Base-by-base conservation (phyloP, 37 sponge, comb jelly and placozoan genomes). In the Agelas oroides region DNA sequence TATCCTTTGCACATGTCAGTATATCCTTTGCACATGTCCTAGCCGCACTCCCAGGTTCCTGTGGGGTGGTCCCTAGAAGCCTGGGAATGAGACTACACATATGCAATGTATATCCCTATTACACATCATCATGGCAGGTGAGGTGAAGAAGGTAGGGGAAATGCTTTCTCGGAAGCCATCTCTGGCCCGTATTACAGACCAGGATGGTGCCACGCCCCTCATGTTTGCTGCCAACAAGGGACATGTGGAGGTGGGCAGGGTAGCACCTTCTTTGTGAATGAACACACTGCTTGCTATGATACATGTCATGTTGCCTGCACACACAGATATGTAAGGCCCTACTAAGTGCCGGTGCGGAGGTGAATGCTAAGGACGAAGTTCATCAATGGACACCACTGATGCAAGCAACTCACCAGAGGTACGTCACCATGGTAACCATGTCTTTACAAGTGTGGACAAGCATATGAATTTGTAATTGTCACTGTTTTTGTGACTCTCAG, bases 201-300 rank as follows among this genome's bases (percentile, higher is more conserved):
- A 80, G 53, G 90, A 95, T 66, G 96, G 96, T 21, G 94, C 87
- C 76, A 95, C 96, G 2, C 96, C 96, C 34, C 89, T 95, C 46
- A 95, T 95, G 93, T 76, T 75, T 57, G 94, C 96, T 39, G 84
- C 91, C n/a, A 92, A 86, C 71, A 83, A 65, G 56, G 91, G 94
- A 1, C 58, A 90, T 41, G 65, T 39, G 24, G 64, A 92, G 86
- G 91, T 95, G 20, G 39, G 88, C n/a, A n/a, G n/a, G n/a, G n/a
- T n/a, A n/a, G n/a, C n/a, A n/a, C n/a, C n/a, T n/a, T n/a, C n/a
- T 28, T 18, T 64, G 23, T 64, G 25, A 13, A 64, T n/a, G n/a
- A n/a, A n/a, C n/a, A n/a, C n/a, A n/a, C n/a, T n/a, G n/a, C n/a
- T n/a, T n/a, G n/a, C n/a, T n/a, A n/a, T n/a, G n/a, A n/a, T n/a